A percentile compares a stretch with the other conserved stretches of the same genome.
phyloP scores from a whole-genome alignment of 2,797 vertebrate genomes.

The Cossypha niveicapilla region DNA sequence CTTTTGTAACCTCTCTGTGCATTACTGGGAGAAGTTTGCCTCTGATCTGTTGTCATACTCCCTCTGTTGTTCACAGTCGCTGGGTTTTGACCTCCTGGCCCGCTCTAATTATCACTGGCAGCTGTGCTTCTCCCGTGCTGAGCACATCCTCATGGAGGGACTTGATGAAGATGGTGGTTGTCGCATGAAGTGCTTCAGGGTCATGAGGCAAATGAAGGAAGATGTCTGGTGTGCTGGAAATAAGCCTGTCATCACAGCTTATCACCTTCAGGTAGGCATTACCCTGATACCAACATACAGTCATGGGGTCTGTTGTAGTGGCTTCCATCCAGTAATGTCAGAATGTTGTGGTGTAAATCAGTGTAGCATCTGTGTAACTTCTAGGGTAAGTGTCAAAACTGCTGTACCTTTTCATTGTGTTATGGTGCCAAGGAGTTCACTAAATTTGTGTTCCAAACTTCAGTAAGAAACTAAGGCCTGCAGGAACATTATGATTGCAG shows the following conservation, averaged over 20 bases:
- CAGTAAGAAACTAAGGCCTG: neutral
- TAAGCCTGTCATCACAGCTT: conserved; percentile 80
- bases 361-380: neutral
- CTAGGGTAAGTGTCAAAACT: neutral
- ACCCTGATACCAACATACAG: neutral
- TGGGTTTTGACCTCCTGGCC: conserved; percentile 83
- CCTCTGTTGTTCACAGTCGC: conserved; percentile 67
- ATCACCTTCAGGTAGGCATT: conserved; percentile 81
- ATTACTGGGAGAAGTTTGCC: neutral
- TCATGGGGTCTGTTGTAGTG: neutral
- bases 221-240: conserved; percentile 82
- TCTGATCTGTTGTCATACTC: neutral
- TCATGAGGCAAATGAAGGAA: conserved; percentile 82
- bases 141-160: conserved; percentile 77
- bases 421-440: neutral
- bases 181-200: conserved; percentile 77
- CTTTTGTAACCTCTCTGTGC: neutral
- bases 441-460: neutral
- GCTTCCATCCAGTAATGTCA: neutral
- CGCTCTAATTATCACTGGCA: conserved; percentile 84
- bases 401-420: neutral
- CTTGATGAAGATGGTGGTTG: conserved; percentile 85
- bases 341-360: neutral
- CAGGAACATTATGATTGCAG: neutral
- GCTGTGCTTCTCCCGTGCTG: conserved; percentile 80